These are phyloP conservation scores for Drosophila fuyamai DNA, from an alignment of 1,140 invertebrate species.

Conservation along the genomic window DNA sequence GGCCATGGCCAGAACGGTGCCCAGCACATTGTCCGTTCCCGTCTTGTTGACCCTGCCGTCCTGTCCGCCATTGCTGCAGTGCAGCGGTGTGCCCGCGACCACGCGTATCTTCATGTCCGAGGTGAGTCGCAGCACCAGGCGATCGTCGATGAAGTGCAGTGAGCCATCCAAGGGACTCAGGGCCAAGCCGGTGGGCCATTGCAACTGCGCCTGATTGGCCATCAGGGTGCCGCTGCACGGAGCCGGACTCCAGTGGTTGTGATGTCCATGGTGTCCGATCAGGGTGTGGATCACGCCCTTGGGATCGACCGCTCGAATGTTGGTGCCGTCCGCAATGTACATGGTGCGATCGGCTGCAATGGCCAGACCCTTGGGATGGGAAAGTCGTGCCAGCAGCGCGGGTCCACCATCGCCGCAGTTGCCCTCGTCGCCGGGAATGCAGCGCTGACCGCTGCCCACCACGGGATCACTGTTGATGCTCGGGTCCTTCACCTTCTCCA, in stretches of 20 bases:
- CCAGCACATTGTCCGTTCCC: slow-evolving; percentile 87
- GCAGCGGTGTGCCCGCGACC: slow-evolving; percentile 95
- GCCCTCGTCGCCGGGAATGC: slow-evolving; percentile 95
- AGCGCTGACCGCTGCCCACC: slow-evolving; percentile 97
- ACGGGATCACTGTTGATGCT: slow-evolving; percentile 94
- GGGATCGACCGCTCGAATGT: slow-evolving; percentile 95
- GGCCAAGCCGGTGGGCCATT: slow-evolving; percentile 97
- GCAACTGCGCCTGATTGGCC: slow-evolving; percentile 93
- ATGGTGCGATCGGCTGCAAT: slow-evolving; percentile 96
- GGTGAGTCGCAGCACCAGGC: slow-evolving; percentile 95
- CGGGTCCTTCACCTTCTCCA: slow-evolving; percentile 92
- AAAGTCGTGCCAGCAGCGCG: slow-evolving; percentile 94
- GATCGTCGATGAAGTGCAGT: slow-evolving; percentile 97
- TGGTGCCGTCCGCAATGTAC: slow-evolving; percentile 97
- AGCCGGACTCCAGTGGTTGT: slow-evolving; percentile 95
- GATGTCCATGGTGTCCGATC: slow-evolving; percentile 96
- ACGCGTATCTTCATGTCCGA: slow-evolving; percentile 95
- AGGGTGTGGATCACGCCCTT: slow-evolving; percentile 97
- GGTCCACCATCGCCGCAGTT: slow-evolving; percentile 97
- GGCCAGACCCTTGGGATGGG: slow-evolving; percentile 98
- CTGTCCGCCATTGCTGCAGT: slow-evolving; percentile 88
- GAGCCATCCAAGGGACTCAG: slow-evolving; percentile 97
- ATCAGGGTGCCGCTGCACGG: slow-evolving; percentile 93
- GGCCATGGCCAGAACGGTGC: slow-evolving; percentile 92
- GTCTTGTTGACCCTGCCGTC: slow-evolving; percentile 81